Conservation (phyloP, 2,797 vertebrate species). For the Melopsittacus undulatus region DNA sequence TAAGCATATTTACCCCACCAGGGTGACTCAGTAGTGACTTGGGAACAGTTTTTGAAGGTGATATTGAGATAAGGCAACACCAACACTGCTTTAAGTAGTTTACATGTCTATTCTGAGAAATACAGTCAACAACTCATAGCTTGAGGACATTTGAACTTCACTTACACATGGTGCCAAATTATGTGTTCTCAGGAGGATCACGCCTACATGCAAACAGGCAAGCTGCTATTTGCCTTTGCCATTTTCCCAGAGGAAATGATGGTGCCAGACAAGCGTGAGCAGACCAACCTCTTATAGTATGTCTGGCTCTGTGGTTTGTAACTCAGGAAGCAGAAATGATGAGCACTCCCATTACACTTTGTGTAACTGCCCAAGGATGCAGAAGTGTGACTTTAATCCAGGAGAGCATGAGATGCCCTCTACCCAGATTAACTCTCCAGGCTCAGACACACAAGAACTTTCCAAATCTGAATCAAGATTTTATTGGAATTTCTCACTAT, state of each 20-base stretch:
- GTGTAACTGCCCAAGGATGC: background rate
- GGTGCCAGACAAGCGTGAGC: constrained; percentile 61
- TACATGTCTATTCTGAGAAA: constrained; percentile 10
- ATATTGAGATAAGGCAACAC: background rate
- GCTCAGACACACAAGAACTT: background rate
- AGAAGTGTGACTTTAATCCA: background rate
- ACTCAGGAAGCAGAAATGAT: background rate
- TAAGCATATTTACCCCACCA: background rate
- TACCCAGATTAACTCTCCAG: background rate
- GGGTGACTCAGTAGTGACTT: background rate
- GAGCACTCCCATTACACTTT: background rate
- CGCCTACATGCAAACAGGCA: constrained; percentile 50
- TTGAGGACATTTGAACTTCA: constrained; percentile 17
- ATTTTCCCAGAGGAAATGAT: constrained; percentile 61
- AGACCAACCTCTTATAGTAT: background rate
- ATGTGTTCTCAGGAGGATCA: constrained; percentile 37
- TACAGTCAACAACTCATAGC: constrained; percentile 43
- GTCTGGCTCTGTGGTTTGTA: constrained; percentile 20
- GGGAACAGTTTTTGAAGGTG: background rate
- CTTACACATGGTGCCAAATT: background rate
- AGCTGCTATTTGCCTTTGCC: constrained; percentile 59
- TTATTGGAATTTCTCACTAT: background rate
- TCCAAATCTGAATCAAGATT: background rate
- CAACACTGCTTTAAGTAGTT: background rate
- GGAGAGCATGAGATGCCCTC: background rate